Base-by-base conservation (phyloP, 2,113 vertebrate species). In the Meriones unguiculatus region DNA sequence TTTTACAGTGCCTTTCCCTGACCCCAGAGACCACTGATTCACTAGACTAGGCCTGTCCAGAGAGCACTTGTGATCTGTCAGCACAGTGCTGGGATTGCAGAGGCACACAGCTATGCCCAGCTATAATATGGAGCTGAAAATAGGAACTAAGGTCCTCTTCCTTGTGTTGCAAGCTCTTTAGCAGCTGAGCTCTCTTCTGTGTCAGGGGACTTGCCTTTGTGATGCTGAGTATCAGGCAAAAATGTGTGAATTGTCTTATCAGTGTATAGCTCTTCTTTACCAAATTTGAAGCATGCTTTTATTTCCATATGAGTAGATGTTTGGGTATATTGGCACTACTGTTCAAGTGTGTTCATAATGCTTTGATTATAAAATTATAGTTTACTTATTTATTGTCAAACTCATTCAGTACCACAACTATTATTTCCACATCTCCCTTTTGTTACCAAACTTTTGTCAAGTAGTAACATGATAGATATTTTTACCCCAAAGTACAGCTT, bases 361-460 rank as follows among this genome's bases (percentile, higher is more conserved):
- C 69, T 92, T 59, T 86, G 28, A 78, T 86, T 90, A 92, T 67
- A 70, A 91, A 92, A 93, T 96, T 46, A 77, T 76, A 13, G 17
- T 81, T 88, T 7, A 7, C 2, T 95, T 77, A 50, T 82, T 95
- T 77, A 50, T 82, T 76, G 20, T 91, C 78, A 57, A 64, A 62
- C 76, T 95, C 32, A 78, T 17, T 32, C 20, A 90, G 14, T 72
- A 35, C 32, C 13, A 28, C 1, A 1, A 30, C 17, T 80, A 82
- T 46, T 52, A 76, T 89, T 94, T 76, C 14, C 2, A 35, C n/a
- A 75, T 35, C 22, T 76, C 0, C 25, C 7, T 75, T 95, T 85
- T 84, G 64, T 86, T 94, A 81, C 38, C 85, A 35, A 88, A 76
- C 54, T 72, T 69, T 72, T 90, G 67, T 67, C 73, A 87, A 52